Percentiles rank a stretch among this genome's conserved stretches.
Evolutionary conservation across 2,113 vertebrate species (phyloP).

Genomic region (Microcebus murinus): DNA sequence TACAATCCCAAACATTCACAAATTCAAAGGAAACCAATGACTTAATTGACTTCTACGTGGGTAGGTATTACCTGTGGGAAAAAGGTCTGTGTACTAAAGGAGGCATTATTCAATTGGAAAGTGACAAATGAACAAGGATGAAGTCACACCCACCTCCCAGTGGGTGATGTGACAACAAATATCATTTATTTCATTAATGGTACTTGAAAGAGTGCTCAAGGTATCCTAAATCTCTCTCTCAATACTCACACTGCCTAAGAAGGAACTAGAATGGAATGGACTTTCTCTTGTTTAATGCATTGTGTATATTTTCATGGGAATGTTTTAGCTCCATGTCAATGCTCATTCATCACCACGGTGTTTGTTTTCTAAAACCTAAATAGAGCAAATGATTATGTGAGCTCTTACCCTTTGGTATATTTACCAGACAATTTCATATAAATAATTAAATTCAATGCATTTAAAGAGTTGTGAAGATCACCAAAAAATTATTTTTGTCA

Average conservation of each 20-base stretch:
- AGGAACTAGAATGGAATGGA: slow-evolving; percentile 62
- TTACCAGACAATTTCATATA: slow-evolving; percentile 64
- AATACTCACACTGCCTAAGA: slow-evolving; percentile 61
- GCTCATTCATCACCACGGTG: slow-evolving; percentile 78
- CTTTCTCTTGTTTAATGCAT: slow-evolving; percentile 80
- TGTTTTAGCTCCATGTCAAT: slow-evolving; percentile 79
- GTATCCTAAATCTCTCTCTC: slow-evolving; percentile 53
- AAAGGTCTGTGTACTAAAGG: slow-evolving; percentile 66
- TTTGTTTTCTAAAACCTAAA: slow-evolving; percentile 78
- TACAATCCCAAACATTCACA: slow-evolving; percentile 62
- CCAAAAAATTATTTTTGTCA: slow-evolving; percentile 51
- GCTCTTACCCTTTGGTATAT: slow-evolving; percentile 65
- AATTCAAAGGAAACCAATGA: slow-evolving; percentile 78
- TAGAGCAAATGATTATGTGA: slow-evolving; percentile 71
- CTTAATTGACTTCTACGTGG: slow-evolving; percentile 83
- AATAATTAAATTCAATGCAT: slow-evolving; percentile 66
- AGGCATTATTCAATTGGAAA: slow-evolving; percentile 79
- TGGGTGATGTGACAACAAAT: slow-evolving; percentile 82
- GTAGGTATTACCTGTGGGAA: slow-evolving; percentile 74
- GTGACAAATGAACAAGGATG: slow-evolving; percentile 80
- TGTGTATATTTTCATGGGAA: slow-evolving; percentile 80
- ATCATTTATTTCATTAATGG: slow-evolving; percentile 83
- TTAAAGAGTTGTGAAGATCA: slow-evolving; percentile 29
- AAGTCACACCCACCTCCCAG: slow-evolving; percentile 79
- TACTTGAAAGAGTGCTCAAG: slow-evolving; percentile 79